A percentile compares a stretch with the other conserved stretches of the same genome.
These are phyloP conservation scores for Cervus canadensis DNA, from an alignment of 2,113 vertebrate genomes.

Conservation along the genomic window DNA sequence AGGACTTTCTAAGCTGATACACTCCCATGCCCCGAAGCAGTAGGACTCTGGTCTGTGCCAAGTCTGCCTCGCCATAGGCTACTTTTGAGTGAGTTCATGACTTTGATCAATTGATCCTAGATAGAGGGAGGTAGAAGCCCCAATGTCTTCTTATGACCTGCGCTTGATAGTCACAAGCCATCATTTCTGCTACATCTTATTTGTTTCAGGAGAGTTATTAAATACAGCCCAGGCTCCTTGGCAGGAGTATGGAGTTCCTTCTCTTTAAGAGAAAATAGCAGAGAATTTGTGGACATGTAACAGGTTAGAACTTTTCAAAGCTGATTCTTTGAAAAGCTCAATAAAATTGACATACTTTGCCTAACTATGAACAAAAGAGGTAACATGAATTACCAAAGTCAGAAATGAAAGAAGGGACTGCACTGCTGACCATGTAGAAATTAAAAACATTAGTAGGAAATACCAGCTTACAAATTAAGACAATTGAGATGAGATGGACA, in stretches of 20 bases:
- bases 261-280: not conserved
- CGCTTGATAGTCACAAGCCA: not conserved
- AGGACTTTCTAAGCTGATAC: not conserved
- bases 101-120: not conserved
- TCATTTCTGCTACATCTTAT: not conserved
- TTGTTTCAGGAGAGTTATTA: not conserved
- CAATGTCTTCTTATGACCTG: not conserved
- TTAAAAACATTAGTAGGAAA: not conserved
- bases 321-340: not conserved
- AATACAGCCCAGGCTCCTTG: not conserved
- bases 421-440: not conserved
- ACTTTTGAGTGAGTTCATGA: not conserved
- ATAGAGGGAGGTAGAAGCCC: not conserved
- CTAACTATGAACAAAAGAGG: not conserved
- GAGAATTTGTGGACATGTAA: not conserved
- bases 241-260: not conserved
- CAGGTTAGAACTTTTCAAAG: not conserved
- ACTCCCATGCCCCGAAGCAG: not conserved
- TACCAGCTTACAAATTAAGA: not conserved
- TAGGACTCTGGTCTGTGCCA: not conserved
- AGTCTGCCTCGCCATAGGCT: not conserved
- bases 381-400: not conserved
- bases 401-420: not conserved
- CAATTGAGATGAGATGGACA: not conserved
- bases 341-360: not conserved